Conservation (phyloP, 1,140 invertebrate genomes). For the Potamilus streckersoni region DNA sequence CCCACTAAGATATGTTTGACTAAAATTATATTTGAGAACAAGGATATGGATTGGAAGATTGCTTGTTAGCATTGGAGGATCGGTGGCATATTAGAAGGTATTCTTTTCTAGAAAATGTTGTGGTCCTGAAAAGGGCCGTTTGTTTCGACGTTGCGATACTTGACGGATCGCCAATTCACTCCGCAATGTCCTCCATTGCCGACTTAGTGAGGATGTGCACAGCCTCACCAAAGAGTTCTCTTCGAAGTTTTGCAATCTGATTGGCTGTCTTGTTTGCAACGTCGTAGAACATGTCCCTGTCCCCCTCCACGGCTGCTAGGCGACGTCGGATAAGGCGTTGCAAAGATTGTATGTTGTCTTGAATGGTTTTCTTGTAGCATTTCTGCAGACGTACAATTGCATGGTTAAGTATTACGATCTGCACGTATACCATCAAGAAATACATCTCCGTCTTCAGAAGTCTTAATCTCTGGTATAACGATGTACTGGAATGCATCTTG, state of each 20-base stretch:
- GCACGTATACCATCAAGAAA: constrained; percentile 32
- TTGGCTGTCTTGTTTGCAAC: too few relatives aligned
- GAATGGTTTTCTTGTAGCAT: constrained; percentile 31
- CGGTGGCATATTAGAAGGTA: neutral
- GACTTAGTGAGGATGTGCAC: constrained; percentile 10
- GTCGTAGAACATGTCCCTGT: constrained; percentile 16
- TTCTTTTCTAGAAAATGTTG: constrained; percentile 7
- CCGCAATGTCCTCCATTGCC: constrained; percentile 5
- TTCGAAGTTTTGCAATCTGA: too few relatives aligned
- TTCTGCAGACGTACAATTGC: constrained; percentile 23
- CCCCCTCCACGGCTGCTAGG: constrained; percentile 38
- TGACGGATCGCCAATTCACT: neutral
- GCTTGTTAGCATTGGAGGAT: too few relatives aligned
- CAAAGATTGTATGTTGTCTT: constrained; percentile 25
- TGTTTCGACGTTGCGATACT: neutral
- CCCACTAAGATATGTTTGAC: too few relatives aligned
- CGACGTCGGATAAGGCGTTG: constrained; percentile 35
- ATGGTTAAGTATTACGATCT: constrained; percentile 34
- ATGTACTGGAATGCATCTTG: too few relatives aligned
- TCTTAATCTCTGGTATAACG: too few relatives aligned
- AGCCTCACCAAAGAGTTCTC: constrained; percentile 22
- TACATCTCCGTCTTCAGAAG: too few relatives aligned
- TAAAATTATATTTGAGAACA: too few relatives aligned
- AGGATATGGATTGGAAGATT: too few relatives aligned
- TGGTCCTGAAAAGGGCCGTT: constrained; percentile 17